phyloP scores from a whole-genome alignment of 2,797 vertebrate species.

The Enteromius treurensis region DNA sequence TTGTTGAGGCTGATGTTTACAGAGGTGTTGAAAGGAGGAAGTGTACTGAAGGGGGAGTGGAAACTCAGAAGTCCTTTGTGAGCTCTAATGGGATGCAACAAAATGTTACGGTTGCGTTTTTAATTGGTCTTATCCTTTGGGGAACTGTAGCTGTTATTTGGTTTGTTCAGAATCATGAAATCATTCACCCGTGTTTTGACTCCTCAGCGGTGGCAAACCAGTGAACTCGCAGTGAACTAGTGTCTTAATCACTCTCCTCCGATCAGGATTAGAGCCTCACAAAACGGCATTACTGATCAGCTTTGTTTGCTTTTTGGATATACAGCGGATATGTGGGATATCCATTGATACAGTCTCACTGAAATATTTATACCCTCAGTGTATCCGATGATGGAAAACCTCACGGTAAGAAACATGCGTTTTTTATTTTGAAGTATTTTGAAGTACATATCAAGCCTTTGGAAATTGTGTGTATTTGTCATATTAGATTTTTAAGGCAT shows the following conservation, averaged over 20 bases:
- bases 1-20: slow-evolving; percentile 32
- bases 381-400: slow-evolving; percentile 50
- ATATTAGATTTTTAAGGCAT: background rate
- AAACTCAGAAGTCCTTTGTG: slow-evolving; percentile 41
- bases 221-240: background rate
- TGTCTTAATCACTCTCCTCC: background rate
- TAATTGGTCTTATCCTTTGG: slow-evolving; percentile 53
- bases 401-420: slow-evolving; percentile 54
- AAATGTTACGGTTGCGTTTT: slow-evolving; percentile 54
- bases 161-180: slow-evolving; percentile 43
- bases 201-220: slow-evolving; percentile 27
- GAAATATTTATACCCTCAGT: slow-evolving; percentile 18
- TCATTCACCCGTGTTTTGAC: slow-evolving; percentile 42
- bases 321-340: slow-evolving; percentile 33
- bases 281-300: background rate
- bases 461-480: background rate
- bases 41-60: slow-evolving; percentile 24
- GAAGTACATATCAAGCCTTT: background rate
- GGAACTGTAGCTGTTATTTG: slow-evolving; percentile 55
- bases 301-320: slow-evolving; percentile 3
- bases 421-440: background rate
- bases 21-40: slow-evolving; percentile 29
- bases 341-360: background rate
- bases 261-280: slow-evolving; percentile 1
- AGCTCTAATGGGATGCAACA: slow-evolving; percentile 52